Percentiles rank a stretch among this genome's conserved stretches.
phyloP scores from a whole-genome alignment of 2,888 invertebrate genomes.

The Cyaniris semiargus region DNA sequence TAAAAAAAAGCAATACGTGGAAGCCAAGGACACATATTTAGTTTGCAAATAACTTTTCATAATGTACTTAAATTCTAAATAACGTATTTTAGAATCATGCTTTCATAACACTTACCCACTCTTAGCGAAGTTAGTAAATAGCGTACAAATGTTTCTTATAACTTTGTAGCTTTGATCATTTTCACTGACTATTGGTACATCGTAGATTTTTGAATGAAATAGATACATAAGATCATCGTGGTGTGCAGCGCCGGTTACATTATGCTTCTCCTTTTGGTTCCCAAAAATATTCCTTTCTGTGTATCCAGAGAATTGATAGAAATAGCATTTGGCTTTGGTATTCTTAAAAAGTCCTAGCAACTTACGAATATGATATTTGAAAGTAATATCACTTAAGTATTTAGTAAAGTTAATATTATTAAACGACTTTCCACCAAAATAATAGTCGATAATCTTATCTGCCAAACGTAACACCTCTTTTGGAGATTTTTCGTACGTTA shows the following conservation, averaged over 20 bases:
- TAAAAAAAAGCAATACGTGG: no score
- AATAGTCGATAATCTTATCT: constrained; percentile 50
- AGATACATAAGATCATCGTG: constrained; percentile 61
- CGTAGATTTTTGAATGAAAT: constrained; percentile 50
- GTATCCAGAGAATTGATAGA: constrained; percentile 53
- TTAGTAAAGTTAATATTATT: constrained; percentile 46
- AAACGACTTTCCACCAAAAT: constrained; percentile 49
- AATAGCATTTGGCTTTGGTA: constrained; percentile 44
- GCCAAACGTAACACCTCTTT: constrained; percentile 44
- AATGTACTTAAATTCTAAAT: no score
- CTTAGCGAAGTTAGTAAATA: constrained; percentile 63
- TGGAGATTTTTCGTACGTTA: constrained; percentile 40
- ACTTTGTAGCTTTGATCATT: constrained; percentile 51
- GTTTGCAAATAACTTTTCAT: no score
- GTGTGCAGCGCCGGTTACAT: constrained; percentile 53
- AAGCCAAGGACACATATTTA: neutral
- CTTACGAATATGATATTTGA: constrained; percentile 46
- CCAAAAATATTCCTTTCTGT: constrained; percentile 55
- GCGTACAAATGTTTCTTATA: constrained; percentile 51
- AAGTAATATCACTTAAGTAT: constrained; percentile 45
- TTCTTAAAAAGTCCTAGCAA: constrained; percentile 43
- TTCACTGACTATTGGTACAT: constrained; percentile 48
- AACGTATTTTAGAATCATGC: no score
- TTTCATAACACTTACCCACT: constrained; percentile 52
- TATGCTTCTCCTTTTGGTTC: constrained; percentile 47